Evolutionary conservation across 2,888 invertebrate species (phyloP).

Genomic region (Drosophila paranaensis): DNA sequence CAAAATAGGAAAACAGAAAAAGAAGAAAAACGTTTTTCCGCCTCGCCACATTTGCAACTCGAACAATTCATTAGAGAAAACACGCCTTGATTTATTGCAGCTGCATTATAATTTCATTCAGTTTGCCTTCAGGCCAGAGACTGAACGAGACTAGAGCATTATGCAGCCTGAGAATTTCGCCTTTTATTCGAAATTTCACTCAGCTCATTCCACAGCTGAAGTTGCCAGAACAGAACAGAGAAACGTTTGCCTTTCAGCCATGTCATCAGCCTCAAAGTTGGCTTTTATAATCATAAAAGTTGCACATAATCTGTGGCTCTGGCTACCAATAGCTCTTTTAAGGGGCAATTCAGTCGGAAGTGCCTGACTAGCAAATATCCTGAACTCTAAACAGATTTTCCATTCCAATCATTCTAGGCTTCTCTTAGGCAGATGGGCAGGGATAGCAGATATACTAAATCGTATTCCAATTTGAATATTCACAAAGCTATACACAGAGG

Average conservation of each 20-base stretch:
- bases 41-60: constrained; percentile 7
- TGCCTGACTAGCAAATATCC: too few species aligned
- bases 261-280: background rate
- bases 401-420: too few species aligned
- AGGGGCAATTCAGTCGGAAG: too few species aligned
- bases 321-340: too few species aligned
- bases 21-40: constrained; percentile 19
- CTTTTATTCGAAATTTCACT: background rate
- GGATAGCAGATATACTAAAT: too few species aligned
- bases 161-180: background rate
- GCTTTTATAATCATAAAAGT: background rate
- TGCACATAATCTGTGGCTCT: background rate
- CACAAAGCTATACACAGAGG: too few species aligned
- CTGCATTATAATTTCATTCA: constrained; percentile 31
- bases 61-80: constrained; percentile 11
- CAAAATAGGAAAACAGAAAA: background rate
- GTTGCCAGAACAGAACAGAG: background rate
- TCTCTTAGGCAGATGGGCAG: too few species aligned
- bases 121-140: background rate
- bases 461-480: too few species aligned
- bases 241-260: background rate
- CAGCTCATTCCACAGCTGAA: background rate
- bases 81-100: constrained; percentile 42
- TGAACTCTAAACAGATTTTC: too few species aligned
- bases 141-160: too few species aligned